Percentiles rank a stretch among this genome's conserved stretches.
Conservation (phyloP, 2,888 invertebrate genomes). For the Zhengitettix transpicula region DNA sequence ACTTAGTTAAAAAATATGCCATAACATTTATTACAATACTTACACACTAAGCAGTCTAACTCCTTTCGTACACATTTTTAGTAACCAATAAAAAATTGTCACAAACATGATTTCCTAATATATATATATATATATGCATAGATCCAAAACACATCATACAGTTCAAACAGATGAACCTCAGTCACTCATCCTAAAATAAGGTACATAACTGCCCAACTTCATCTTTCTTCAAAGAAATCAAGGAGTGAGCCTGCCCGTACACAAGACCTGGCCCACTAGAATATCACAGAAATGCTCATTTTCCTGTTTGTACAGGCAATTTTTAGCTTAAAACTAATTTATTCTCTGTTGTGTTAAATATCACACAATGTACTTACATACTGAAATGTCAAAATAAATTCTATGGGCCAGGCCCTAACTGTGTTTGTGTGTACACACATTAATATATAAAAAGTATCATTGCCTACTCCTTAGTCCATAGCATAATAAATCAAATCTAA, state of each 20-base stretch:
- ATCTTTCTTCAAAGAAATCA: neutral
- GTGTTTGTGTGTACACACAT: conserved; percentile 5
- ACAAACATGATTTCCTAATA: neutral
- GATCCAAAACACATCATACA: neutral
- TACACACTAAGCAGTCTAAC: conserved; percentile 13
- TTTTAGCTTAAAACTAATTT: neutral
- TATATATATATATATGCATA: neutral
- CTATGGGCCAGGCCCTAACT: conserved; percentile 11
- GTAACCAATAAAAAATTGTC: neutral
- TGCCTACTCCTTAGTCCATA: neutral
- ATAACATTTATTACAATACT: conserved; percentile 9
- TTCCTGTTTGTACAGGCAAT: neutral
- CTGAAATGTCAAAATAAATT: conserved; percentile 11
- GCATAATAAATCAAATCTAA: neutral
- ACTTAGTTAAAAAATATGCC: conserved; percentile 7
- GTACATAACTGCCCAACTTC: neutral
- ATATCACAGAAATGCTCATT: conserved; percentile 26
- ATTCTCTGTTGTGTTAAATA: neutral
- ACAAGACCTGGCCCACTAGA: conserved; percentile 28
- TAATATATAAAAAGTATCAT: conserved; percentile 8
- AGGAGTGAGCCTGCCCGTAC: conserved; percentile 13
- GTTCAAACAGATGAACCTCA: neutral
- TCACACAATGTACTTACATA: conserved; percentile 3
- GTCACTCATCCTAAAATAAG: neutral
- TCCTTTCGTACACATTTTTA: conserved; percentile 10